A percentile compares a stretch with the other conserved stretches of the same genome.
phyloP scores from a whole-genome alignment of 2,113 vertebrate species.

The Lepus americanus region DNA sequence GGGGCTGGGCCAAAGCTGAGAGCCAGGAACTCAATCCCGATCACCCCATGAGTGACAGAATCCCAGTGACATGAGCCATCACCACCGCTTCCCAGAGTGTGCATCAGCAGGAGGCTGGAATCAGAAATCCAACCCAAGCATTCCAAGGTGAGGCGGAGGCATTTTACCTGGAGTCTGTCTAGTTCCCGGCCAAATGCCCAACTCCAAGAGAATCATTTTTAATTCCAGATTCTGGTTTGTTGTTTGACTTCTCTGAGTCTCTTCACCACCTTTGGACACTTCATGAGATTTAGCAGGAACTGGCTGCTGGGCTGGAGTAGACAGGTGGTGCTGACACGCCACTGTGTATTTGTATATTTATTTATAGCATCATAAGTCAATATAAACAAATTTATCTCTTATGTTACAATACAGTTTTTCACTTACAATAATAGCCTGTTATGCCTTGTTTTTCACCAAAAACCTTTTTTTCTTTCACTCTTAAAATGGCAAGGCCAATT shows the following conservation, averaged over 20 bases:
- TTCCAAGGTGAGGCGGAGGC: too few species aligned
- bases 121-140: too few species aligned
- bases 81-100: too few species aligned
- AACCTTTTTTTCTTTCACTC: not conserved
- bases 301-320: not conserved
- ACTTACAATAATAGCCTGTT: not conserved
- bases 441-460: not conserved
- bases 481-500: slow-evolving; percentile 16
- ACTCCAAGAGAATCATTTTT: not conserved
- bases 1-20: too few species aligned
- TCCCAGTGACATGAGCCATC: too few species aligned
- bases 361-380: not conserved
- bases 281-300: slow-evolving; percentile 24
- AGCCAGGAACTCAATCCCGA: too few species aligned
- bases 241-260: not conserved
- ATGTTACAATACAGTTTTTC: not conserved
- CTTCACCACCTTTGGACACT: not conserved
- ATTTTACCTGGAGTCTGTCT: too few species aligned
- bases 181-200: too few species aligned
- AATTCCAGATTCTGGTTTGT: not conserved
- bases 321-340: not conserved
- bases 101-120: too few species aligned
- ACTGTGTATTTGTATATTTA: not conserved
- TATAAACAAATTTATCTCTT: not conserved
- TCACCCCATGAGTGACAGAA: too few species aligned